Evolutionary conservation across 2,797 vertebrate genomes (phyloP).

Genomic region (Aldrovandia affinis): DNA sequence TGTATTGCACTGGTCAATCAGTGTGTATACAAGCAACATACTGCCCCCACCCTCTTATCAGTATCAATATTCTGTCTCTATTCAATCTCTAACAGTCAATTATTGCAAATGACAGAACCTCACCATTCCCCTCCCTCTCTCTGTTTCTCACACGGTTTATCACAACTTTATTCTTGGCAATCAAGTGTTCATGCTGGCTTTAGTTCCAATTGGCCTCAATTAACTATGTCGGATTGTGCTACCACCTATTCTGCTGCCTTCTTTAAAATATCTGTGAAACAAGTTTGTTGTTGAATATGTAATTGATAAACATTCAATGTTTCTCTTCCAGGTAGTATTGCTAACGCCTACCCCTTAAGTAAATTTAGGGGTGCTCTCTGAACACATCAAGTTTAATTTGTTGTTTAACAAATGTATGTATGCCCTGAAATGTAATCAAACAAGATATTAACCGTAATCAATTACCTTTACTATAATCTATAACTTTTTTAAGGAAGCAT

Average conservation of each 20-base stretch:
- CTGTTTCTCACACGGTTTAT: neutral
- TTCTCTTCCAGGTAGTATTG: no score
- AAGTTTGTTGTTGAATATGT: no score
- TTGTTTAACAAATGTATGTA: neutral
- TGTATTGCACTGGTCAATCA: neutral
- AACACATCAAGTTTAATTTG: neutral
- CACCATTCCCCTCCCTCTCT: neutral
- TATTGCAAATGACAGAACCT: neutral
- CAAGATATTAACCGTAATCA: neutral
- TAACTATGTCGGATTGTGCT: neutral
- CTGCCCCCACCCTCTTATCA: neutral
- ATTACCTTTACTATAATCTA: neutral
- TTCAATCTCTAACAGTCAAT: neutral
- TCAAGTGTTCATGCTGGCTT: neutral
- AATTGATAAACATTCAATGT: no score
- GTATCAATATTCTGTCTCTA: neutral
- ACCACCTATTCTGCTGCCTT: no score
- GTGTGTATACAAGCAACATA: neutral
- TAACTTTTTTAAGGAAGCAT: neutral
- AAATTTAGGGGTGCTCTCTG: neutral
- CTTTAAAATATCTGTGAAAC: no score
- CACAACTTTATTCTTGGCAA: neutral
- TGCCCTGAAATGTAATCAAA: neutral
- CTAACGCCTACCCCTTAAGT: neutral
- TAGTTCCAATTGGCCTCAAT: neutral